Evolutionary conservation across 2,797 vertebrate genomes (phyloP).

Genomic region (Lacerta bilineata): DNA sequence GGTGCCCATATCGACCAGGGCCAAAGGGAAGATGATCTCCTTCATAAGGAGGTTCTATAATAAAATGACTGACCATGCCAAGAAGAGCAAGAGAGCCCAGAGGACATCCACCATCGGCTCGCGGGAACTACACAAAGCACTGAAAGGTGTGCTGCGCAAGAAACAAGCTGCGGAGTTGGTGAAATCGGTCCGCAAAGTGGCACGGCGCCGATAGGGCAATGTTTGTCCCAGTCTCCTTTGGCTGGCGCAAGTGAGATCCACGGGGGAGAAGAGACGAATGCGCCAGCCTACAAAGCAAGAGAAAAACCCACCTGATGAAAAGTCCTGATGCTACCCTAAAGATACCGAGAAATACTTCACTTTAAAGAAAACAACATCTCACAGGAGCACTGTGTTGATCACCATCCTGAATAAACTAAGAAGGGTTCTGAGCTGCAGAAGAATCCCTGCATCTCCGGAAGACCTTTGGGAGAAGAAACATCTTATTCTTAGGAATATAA

Average conservation of each 20-base stretch:
- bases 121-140: conserved; percentile 27
- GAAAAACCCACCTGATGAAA: conserved; percentile 6
- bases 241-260: conserved; percentile 8
- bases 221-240: background rate
- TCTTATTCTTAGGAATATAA: conserved; percentile 36
- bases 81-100: background rate
- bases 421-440: background rate
- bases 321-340: conserved; percentile 11
- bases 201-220: background rate
- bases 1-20: conserved; percentile 31
- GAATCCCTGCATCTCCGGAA: conserved; percentile 8
- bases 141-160: conserved; percentile 30
- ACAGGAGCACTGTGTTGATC: background rate
- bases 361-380: background rate
- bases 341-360: conserved; percentile 7
- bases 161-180: conserved; percentile 1
- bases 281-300: conserved; percentile 1
- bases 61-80: conserved; percentile 11
- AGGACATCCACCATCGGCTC: background rate
- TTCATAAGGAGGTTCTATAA: conserved; percentile 43
- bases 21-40: conserved; percentile 42
- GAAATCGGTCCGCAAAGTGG: background rate
- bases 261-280: background rate
- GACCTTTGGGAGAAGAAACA: conserved; percentile 28
- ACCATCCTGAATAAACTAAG: background rate